These are phyloP conservation scores for Oncopeltus fasciatus DNA, from an alignment of 1,140 invertebrate species.

Conservation along the genomic window DNA sequence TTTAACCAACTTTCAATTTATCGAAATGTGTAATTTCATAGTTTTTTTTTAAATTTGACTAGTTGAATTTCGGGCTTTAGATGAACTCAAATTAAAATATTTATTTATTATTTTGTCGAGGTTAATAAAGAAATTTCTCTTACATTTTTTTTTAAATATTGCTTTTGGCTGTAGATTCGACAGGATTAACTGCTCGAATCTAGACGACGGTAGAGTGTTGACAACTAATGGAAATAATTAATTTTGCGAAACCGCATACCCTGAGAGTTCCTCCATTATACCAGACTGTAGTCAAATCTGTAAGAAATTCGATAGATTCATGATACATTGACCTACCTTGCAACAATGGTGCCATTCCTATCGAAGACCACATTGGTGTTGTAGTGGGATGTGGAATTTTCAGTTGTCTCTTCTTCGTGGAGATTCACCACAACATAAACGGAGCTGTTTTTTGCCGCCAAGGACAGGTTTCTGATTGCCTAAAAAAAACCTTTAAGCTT, in stretches of 20 bases:
- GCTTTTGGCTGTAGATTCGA: no score
- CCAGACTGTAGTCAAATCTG: background rate
- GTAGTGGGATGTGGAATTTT: background rate
- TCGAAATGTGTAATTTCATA: no score
- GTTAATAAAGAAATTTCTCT: no score
- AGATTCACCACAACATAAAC: background rate
- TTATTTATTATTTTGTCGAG: no score
- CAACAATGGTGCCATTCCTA: constrained; percentile 18
- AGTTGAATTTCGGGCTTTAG: no score
- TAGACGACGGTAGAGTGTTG: background rate
- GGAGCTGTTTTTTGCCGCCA: background rate
- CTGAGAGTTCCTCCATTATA: background rate
- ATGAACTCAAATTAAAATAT: no score
- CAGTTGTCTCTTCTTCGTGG: background rate
- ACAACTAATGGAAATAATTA: background rate
- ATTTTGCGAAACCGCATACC: background rate
- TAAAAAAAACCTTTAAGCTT: no score
- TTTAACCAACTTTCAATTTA: no score
- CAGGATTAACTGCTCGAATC: background rate
- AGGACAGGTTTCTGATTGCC: background rate
- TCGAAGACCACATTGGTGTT: constrained; percentile 18
- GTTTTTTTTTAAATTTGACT: no score
- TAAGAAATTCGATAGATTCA: background rate
- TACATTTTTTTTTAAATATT: no score
- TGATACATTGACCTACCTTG: constrained; percentile 4